Conservation (phyloP, 2,797 vertebrate genomes). For the Phrynocephalus forsythii region DNA sequence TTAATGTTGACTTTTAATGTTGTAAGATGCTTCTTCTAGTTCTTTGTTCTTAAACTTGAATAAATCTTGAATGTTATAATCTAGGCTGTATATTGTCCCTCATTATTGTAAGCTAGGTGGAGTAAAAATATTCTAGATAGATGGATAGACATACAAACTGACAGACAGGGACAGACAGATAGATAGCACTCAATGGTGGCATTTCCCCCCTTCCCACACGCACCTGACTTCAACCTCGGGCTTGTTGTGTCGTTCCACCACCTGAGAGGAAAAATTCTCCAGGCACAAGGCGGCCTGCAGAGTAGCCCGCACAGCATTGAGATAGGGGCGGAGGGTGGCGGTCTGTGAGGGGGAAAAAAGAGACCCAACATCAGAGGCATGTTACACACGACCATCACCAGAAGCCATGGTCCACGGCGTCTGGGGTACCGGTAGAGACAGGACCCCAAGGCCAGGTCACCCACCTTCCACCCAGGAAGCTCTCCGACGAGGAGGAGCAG, state of each 20-base stretch:
- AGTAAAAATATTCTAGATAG: too few species aligned
- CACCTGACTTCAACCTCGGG: conserved; percentile 98
- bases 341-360: conserved; percentile 78
- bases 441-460: neutral
- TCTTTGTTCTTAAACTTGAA: too few species aligned
- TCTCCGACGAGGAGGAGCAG: neutral
- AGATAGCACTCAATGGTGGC: too few species aligned
- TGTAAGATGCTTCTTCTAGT: too few species aligned
- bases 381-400: neutral
- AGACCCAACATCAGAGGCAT: neutral
- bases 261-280: conserved; percentile 98
- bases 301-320: conserved; percentile 95
- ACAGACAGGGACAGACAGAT: too few species aligned
- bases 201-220: neutral
- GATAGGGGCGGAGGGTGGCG: conserved; percentile 95
- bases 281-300: conserved; percentile 96
- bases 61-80: too few species aligned
- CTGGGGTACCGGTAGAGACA: neutral
- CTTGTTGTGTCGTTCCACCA: conserved; percentile 97
- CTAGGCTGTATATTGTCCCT: too few species aligned
- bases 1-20: too few species aligned
- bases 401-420: too few species aligned
- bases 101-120: too few species aligned
- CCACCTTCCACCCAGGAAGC: neutral
- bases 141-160: too few species aligned